phyloP scores from a whole-genome alignment of 2,888 invertebrate genomes.

The Mythimna pallens region DNA sequence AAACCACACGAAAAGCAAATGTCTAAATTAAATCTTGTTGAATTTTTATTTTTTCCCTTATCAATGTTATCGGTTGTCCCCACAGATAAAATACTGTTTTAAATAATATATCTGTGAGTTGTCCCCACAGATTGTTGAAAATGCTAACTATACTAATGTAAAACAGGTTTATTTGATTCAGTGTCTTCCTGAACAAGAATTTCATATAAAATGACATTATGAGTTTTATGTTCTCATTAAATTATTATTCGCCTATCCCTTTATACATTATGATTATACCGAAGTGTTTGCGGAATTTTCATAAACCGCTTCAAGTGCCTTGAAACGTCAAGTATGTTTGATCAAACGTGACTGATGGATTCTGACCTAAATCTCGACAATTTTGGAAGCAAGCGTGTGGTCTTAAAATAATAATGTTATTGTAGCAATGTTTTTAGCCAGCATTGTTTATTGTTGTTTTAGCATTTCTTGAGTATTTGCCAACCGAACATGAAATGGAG shows the following conservation, averaged over 20 bases:
- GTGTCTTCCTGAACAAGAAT: no score
- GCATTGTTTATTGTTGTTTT: constrained; percentile 43
- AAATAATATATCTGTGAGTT: no score
- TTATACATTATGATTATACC: constrained; percentile 5
- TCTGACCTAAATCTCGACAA: constrained; percentile 59
- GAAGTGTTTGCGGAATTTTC: constrained; percentile 48
- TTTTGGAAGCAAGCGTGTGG: constrained; percentile 18
- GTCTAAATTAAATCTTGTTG: no score
- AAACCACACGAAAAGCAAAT: no score
- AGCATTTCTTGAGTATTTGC: constrained; percentile 48
- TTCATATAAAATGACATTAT: no score
- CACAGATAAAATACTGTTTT: no score
- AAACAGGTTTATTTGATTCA: no score
- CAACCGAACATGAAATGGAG: constrained; percentile 36
- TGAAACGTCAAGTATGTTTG: constrained; percentile 67
- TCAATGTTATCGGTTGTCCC: no score
- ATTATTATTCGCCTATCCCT: neutral
- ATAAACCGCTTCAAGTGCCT: constrained; percentile 53
- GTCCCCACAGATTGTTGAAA: neutral
- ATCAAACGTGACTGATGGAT: constrained; percentile 65
- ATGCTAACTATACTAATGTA: no score
- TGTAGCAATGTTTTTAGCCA: constrained; percentile 37
- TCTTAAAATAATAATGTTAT: constrained; percentile 46
- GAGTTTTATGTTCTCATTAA: neutral
- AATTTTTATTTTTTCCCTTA: no score